Evolutionary conservation across 1,140 invertebrate genomes (phyloP).

Genomic region (Bradynema listronoti): DNA sequence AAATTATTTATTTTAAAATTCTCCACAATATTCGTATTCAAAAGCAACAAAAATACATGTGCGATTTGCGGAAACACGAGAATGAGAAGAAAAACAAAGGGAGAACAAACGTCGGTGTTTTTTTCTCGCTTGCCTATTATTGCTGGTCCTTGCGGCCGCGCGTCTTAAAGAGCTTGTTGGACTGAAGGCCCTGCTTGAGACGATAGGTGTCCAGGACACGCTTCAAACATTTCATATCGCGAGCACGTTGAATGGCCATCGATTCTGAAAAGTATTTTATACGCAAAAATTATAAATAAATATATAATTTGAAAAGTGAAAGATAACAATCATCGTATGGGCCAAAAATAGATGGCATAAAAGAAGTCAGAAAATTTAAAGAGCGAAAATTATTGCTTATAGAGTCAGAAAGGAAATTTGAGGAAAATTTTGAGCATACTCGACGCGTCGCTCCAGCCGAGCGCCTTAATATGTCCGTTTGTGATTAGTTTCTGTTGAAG

Average conservation of each 20-base stretch:
- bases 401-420: not conserved
- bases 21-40: too few species aligned
- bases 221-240: constrained; percentile 77
- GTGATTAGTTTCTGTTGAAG: not conserved
- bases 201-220: constrained; percentile 71
- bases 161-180: constrained; percentile 47
- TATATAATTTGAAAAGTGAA: not conserved
- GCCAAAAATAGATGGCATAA: too few species aligned
- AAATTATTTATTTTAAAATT: too few species aligned
- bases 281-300: not conserved
- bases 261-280: constrained; percentile 25
- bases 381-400: not conserved
- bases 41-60: too few species aligned
- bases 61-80: too few species aligned
- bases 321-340: too few species aligned
- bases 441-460: constrained; percentile 73
- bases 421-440: constrained; percentile 2
- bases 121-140: constrained; percentile 11
- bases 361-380: too few species aligned
- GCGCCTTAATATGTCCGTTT: constrained; percentile 68
- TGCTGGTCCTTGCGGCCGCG: constrained; percentile 30
- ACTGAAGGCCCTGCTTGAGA: constrained; percentile 71
- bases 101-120: not conserved
- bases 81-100: too few species aligned
- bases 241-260: constrained; percentile 66